phyloP scores from a whole-genome alignment of 1,140 invertebrate species.

The Philopotamus ludificatus region DNA sequence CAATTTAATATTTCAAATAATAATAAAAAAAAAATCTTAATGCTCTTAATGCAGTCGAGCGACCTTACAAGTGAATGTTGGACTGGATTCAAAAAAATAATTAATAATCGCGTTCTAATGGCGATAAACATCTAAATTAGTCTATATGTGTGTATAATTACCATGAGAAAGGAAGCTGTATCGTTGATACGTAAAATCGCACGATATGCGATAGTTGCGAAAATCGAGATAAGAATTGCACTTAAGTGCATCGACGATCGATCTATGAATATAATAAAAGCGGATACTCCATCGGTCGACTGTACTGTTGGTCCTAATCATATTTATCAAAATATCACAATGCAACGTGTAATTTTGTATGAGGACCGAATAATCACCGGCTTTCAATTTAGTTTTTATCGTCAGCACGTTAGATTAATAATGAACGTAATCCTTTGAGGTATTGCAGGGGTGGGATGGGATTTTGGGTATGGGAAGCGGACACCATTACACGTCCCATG shows the following conservation, averaged over 20 bases:
- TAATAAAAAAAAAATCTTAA: neutral
- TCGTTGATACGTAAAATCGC: neutral
- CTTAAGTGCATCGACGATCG: too few relatives aligned
- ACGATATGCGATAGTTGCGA: neutral
- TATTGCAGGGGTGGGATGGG: conserved; percentile 10
- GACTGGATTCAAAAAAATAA: neutral
- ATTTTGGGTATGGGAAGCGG: neutral
- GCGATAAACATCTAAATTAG: neutral
- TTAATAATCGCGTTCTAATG: neutral
- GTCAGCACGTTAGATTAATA: conserved; percentile 38
- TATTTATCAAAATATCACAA: conserved; percentile 37
- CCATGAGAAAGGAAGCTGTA: neutral
- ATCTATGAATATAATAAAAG: too few relatives aligned
- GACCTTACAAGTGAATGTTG: neutral
- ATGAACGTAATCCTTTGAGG: conserved; percentile 27
- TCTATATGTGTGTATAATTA: neutral
- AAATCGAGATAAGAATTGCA: too few relatives aligned
- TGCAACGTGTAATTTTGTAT: conserved; percentile 27
- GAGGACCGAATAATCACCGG: conserved; percentile 35
- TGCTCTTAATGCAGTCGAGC: neutral
- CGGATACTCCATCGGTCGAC: too few relatives aligned
- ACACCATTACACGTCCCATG: too few relatives aligned
- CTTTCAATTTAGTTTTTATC: conserved; percentile 38
- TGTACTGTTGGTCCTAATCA: conserved; percentile 18
- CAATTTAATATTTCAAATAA: neutral